Conservation (phyloP, 2,888 invertebrate species). For the Idaea dimidiata region DNA sequence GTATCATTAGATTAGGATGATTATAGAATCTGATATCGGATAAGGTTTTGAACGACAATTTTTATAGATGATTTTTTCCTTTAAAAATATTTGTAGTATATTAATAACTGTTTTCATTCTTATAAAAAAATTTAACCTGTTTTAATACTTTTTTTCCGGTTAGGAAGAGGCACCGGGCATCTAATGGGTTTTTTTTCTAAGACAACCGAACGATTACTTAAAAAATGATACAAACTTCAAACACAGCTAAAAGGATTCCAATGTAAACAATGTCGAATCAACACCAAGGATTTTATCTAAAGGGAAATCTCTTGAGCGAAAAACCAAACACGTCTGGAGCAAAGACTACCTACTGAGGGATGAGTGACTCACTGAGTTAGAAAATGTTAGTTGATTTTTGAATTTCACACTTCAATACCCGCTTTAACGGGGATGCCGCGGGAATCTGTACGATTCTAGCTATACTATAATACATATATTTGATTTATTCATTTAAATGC, state of each 20-base stretch:
- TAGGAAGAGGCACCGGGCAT: background rate
- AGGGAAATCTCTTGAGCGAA: slow-evolving; percentile 66
- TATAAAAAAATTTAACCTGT: background rate
- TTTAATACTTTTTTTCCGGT: background rate
- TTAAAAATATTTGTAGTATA: too few relatives aligned
- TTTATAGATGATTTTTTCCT: too few relatives aligned
- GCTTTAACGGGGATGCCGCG: slow-evolving; percentile 48
- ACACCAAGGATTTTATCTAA: slow-evolving; percentile 67
- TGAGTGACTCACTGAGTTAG: slow-evolving; percentile 70
- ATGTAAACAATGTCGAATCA: slow-evolving; percentile 72
- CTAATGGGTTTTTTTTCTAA: background rate
- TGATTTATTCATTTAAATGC: background rate
- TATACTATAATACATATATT: background rate
- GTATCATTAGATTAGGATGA: too few relatives aligned
- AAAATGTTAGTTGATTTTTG: slow-evolving; percentile 80
- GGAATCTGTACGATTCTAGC: slow-evolving; percentile 12
- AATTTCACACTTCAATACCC: slow-evolving; percentile 70
- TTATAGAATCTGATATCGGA: too few relatives aligned
- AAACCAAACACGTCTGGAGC: slow-evolving; percentile 65
- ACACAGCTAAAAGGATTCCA: slow-evolving; percentile 61
- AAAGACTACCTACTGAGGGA: slow-evolving; percentile 59
- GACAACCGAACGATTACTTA: background rate
- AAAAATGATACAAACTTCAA: slow-evolving; percentile 33
- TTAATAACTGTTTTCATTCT: too few relatives aligned
- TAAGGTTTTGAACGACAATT: too few relatives aligned